phyloP scores from a whole-genome alignment of 1,140 invertebrate species.

The Hylaeus volcanicus region DNA sequence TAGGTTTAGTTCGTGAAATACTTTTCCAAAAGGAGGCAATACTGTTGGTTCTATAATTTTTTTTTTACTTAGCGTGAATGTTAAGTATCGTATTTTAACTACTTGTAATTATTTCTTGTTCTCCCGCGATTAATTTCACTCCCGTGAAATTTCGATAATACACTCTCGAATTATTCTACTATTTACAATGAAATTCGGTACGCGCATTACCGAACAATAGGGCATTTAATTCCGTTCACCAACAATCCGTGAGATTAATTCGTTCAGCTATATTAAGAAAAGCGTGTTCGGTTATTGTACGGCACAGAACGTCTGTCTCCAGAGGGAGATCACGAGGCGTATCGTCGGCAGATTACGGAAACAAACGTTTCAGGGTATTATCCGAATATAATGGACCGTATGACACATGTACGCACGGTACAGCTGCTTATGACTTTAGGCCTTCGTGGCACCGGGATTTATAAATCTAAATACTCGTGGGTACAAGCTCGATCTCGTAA shows the following conservation, averaged over 20 bases:
- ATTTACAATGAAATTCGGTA: constrained; percentile 3
- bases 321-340: constrained; percentile 34
- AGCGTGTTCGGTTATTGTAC: constrained; percentile 18
- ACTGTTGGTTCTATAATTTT: no score
- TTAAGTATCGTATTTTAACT: no score
- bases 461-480: constrained; percentile 46
- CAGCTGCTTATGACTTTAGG: constrained; percentile 37
- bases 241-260: constrained; percentile 40
- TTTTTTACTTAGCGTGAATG: no score
- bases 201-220: not conserved
- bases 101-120: not conserved
- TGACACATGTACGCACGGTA: constrained; percentile 28
- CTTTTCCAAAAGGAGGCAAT: no score
- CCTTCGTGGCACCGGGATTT: constrained; percentile 22
- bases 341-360: constrained; percentile 50
- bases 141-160: not conserved
- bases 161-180: not conserved
- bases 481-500: constrained; percentile 22
- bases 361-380: constrained; percentile 52
- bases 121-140: no score
- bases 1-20: no score
- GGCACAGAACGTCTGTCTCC: constrained; percentile 5
- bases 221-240: constrained; percentile 19
- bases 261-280: constrained; percentile 37
- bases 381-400: constrained; percentile 42